These are phyloP conservation scores for Drosophila nigritarsus DNA, from an alignment of 2,888 invertebrate genomes.

Conservation along the genomic window DNA sequence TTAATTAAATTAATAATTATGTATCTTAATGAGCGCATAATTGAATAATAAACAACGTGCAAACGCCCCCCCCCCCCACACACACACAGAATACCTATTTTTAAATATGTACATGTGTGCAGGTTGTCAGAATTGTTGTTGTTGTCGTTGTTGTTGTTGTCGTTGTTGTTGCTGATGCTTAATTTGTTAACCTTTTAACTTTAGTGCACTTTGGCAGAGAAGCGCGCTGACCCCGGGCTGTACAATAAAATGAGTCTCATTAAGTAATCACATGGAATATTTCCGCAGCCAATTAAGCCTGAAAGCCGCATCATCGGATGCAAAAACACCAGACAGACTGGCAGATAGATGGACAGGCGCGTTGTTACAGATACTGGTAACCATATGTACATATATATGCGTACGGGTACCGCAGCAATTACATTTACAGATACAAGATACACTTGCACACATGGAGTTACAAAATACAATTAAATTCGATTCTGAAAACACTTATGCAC, in stretches of 20 bases:
- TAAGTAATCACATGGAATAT: conserved; percentile 81
- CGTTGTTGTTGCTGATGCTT: conserved; percentile 26
- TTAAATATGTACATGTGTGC: conserved; percentile 15
- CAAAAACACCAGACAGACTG: conserved; percentile 45
- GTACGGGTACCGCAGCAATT: conserved; percentile 31
- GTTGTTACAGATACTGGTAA: conserved; percentile 27
- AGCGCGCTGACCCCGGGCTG: conserved; percentile 18
- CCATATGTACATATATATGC: conserved; percentile 4
- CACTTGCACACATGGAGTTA: conserved; percentile 35
- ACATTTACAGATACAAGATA: conserved; percentile 36
- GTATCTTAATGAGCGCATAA: conserved; percentile 75
- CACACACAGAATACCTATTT: conserved; percentile 8
- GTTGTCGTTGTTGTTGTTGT: conserved; percentile 19
- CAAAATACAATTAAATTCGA: conserved; percentile 76
- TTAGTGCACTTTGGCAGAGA: conserved; percentile 59
- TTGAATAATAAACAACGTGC: conserved; percentile 76
- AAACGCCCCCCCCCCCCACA: background rate
- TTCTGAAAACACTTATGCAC: conserved; percentile 75
- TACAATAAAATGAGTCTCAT: conserved; percentile 75
- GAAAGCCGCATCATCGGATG: conserved; percentile 69
- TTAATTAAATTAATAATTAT: conserved; percentile 79
- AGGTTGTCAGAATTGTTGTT: conserved; percentile 28
- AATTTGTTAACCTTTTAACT: conserved; percentile 76
- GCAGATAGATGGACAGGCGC: conserved; percentile 65
- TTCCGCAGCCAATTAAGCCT: conserved; percentile 80